Base-by-base conservation (phyloP, 2,113 vertebrate species). In the Columbina picui region DNA sequence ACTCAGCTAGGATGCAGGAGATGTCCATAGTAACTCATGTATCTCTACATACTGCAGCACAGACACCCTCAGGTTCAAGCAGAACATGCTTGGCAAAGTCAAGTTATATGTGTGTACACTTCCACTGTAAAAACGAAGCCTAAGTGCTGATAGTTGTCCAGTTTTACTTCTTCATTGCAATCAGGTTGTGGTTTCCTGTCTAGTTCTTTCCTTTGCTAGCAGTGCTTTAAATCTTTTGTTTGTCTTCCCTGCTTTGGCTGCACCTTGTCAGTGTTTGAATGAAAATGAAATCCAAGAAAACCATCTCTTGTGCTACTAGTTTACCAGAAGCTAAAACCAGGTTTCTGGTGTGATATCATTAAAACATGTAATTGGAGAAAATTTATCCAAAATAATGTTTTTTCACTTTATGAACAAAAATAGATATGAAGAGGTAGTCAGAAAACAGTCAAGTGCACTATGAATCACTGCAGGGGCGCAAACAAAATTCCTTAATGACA, bases 401-500 rank as follows among this genome's bases (percentile, higher is more conserved):
- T 92, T 92, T 52, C 27, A 77, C 26, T 81, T 78, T n/a, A 30
- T 45, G 82, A 87, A 81, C 56, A 90, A 86, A 75, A 87, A 53
- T 76, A 75, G 19, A 69, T 52, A 78, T 30, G 19, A 89, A 94
- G 73, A 84, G 18, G 12, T 43, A 93, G 68, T 80, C 83, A 88
- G 64, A 89, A 90, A 94, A 39, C 23, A 75, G 69, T 84, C 68
- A 81, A 94, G 64, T 75, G 49, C 60, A 32, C 94, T 87, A 78
- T 82, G 73, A 93, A 84, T 91, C 91, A 94, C 91, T 79, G 83
- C 77, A 92, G 89, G 89, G 57, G 27, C 92, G 53, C 89, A 87
- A 89, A 81, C 18, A 69, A 93, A 88, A 93, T 74, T 94, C 60
- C 59, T 93, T 90, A 94, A 90, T 95, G 79, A 83, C 75, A 83